phyloP scores from a whole-genome alignment of 2,888 invertebrate genomes.

The Rotaria sp. region DNA sequence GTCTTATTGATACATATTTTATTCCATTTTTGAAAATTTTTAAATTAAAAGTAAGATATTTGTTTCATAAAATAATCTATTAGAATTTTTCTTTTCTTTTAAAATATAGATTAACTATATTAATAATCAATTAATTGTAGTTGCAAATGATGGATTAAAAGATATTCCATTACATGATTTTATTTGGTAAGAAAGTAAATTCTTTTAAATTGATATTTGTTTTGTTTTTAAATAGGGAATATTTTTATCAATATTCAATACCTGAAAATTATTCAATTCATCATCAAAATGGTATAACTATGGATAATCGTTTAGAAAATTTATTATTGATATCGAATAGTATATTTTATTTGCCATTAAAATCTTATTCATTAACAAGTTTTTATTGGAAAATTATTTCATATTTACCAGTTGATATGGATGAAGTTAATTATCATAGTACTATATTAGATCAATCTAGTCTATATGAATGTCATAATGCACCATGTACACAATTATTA shows the following conservation, averaged over 20 bases:
- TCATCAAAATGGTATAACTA: slow-evolving; percentile 58
- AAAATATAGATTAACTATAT: not conserved
- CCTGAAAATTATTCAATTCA: not conserved
- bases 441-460: not conserved
- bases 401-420: not conserved
- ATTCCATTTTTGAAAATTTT: not conserved
- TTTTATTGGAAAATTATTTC: slow-evolving; percentile 42
- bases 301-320: slow-evolving; percentile 59
- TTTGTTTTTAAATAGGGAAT: not conserved
- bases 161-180: not conserved
- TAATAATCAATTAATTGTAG: not conserved
- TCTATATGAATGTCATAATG: slow-evolving; percentile 58
- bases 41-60: not conserved
- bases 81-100: not conserved
- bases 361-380: not conserved
- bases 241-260: not conserved
- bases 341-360: slow-evolving; percentile 48
- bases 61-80: not conserved
- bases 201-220: too few relatives aligned
- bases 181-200: not conserved
- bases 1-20: not conserved
- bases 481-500: slow-evolving; percentile 55
- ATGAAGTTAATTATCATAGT: slow-evolving; percentile 20
- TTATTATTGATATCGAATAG: slow-evolving; percentile 49
- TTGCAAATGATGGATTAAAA: not conserved